A percentile compares a stretch with the other conserved stretches of the same genome.
Evolutionary conservation across 2,113 vertebrate species (phyloP).

Genomic region (Gavia stellata): DNA sequence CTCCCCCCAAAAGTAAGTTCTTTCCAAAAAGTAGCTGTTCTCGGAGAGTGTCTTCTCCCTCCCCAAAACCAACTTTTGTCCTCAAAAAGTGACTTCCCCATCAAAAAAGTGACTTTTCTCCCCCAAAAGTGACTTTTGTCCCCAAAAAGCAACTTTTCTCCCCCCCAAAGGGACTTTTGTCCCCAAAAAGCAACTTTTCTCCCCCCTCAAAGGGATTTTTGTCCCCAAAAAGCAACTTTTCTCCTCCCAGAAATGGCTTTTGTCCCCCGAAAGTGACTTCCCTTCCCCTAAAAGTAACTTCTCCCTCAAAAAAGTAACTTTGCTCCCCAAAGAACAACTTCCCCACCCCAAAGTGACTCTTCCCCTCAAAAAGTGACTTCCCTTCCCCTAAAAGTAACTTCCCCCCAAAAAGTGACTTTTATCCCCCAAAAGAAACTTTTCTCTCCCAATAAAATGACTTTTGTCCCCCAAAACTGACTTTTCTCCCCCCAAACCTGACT

Average conservation of each 20-base stretch:
- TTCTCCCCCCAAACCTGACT: too few relatives aligned
- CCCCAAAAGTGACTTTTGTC: too few relatives aligned
- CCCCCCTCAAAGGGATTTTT: too few relatives aligned
- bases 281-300: neutral
- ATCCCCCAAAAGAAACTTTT: neutral
- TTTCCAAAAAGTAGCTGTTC: neutral
- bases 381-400: too few relatives aligned
- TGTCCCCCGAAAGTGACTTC: neutral
- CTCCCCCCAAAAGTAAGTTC: fast-evolving
- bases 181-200: neutral
- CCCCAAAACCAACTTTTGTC: neutral
- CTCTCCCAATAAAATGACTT: neutral
- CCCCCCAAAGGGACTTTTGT: too few relatives aligned
- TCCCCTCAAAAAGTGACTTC: neutral
- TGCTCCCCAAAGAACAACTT: too few relatives aligned
- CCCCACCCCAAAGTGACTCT: neutral
- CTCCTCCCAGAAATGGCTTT: neutral
- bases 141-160: too few relatives aligned
- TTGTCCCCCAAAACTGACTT: neutral
- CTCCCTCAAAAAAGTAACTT: neutral
- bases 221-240: neutral
- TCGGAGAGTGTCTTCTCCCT: neutral
- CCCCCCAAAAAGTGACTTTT: neutral
- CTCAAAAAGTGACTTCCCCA: neutral
- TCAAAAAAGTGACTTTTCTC: too few relatives aligned